phyloP scores from a whole-genome alignment of 2,888 invertebrate species.

The Steinernema carpocapsae region DNA sequence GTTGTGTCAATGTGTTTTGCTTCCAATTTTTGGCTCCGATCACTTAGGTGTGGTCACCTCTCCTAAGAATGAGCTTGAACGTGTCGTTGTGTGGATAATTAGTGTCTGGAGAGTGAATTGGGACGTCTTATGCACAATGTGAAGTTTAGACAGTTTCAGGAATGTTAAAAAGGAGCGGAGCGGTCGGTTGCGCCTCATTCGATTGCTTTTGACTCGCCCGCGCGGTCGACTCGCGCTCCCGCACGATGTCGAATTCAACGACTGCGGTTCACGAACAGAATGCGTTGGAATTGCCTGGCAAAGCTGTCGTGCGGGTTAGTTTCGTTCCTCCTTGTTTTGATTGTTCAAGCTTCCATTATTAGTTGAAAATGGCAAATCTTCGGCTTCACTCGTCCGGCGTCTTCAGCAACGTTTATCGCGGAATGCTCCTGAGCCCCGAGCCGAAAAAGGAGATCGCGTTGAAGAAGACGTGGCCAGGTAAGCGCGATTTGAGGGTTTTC shows the following conservation, averaged over 20 bases:
- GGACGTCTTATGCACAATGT: too few relatives aligned
- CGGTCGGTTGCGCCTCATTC: background rate
- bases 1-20: too few relatives aligned
- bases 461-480: slow-evolving; percentile 60
- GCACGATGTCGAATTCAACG: background rate
- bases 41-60: too few relatives aligned
- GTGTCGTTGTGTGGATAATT: too few relatives aligned
- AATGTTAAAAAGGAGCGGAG: too few relatives aligned
- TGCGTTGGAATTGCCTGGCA: slow-evolving; percentile 36
- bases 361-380: slow-evolving; percentile 44
- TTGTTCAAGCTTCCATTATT: slow-evolving; percentile 42
- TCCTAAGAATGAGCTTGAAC: too few relatives aligned
- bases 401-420: slow-evolving; percentile 50
- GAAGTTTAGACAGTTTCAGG: too few relatives aligned
- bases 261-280: slow-evolving; percentile 35
- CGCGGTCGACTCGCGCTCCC: background rate
- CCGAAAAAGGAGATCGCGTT: slow-evolving; percentile 53
- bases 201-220: background rate
- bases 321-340: slow-evolving; percentile 44
- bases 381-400: slow-evolving; percentile 47
- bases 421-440: slow-evolving; percentile 38
- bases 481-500: background rate
- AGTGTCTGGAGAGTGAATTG: too few relatives aligned
- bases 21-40: too few relatives aligned
- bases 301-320: slow-evolving; percentile 32